Conservation (phyloP, 2,888 invertebrate species). For the Augiades crinisus region DNA sequence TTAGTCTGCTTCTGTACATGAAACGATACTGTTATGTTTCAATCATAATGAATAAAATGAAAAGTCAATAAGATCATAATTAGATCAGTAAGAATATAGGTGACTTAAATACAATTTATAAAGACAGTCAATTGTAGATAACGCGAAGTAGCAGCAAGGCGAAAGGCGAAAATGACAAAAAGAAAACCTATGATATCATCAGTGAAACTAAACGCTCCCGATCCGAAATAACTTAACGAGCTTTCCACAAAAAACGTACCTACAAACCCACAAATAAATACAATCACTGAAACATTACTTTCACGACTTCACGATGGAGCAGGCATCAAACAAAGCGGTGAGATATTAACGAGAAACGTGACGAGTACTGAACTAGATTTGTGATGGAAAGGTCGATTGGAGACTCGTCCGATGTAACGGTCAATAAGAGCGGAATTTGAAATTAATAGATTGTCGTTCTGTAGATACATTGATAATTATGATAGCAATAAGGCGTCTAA, state of each 20-base stretch:
- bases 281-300: constrained; percentile 20
- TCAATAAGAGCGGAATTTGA: constrained; percentile 5
- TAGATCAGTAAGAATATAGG: background rate
- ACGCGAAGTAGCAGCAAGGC: too few species aligned
- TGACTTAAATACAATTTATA: background rate
- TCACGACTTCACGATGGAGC: constrained; percentile 10
- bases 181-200: background rate
- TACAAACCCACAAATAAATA: constrained; percentile 15
- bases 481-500: background rate
- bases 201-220: constrained; percentile 5
- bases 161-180: background rate
- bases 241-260: constrained; percentile 12
- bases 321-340: constrained; percentile 13
- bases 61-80: background rate
- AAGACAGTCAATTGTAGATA: too few species aligned
- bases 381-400: constrained; percentile 7
- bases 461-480: constrained; percentile 5
- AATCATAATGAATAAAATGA: too few species aligned
- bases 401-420: constrained; percentile 10
- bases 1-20: too few species aligned
- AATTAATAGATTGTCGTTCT: constrained; percentile 12
- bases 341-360: constrained; percentile 23
- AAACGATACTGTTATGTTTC: too few species aligned
- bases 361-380: constrained; percentile 18
- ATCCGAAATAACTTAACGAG: constrained; percentile 8